phyloP scores from a whole-genome alignment of 2,797 vertebrate species.

The Pteronotus mesoamericanus region DNA sequence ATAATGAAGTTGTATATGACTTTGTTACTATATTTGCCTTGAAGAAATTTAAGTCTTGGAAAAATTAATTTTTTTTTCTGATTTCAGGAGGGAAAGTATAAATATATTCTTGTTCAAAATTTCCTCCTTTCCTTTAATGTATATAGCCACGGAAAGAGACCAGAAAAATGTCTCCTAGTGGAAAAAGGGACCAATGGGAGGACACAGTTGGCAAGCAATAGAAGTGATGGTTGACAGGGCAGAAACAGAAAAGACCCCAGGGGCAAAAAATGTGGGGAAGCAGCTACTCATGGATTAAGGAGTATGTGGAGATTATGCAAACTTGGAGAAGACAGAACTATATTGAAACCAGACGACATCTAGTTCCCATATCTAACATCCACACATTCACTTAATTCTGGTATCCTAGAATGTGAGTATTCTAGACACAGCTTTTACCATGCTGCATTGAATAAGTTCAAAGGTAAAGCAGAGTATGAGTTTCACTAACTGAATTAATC shows the following conservation, averaged over 20 bases:
- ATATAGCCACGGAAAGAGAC: not conserved
- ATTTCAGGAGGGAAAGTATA: not conserved
- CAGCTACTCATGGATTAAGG: not conserved
- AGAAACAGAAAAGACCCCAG: slow-evolving; percentile 14
- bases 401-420: not conserved
- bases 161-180: not conserved
- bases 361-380: not conserved
- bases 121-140: slow-evolving; percentile 1
- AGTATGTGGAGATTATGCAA: not conserved
- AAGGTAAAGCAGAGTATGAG: not conserved
- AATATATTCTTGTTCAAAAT: slow-evolving; percentile 9
- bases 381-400: not conserved
- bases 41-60: not conserved
- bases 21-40: not conserved
- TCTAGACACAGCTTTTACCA: not conserved
- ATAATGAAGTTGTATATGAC: not conserved
- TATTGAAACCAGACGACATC: not conserved
- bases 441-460: not conserved
- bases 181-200: not conserved
- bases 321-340: not conserved
- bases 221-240: not conserved
- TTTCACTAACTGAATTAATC: not conserved
- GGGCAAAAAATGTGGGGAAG: not conserved
- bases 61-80: not conserved
- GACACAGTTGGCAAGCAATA: not conserved